phyloP scores from a whole-genome alignment of 1,140 invertebrate species.

The Drosophila kanapiae region DNA sequence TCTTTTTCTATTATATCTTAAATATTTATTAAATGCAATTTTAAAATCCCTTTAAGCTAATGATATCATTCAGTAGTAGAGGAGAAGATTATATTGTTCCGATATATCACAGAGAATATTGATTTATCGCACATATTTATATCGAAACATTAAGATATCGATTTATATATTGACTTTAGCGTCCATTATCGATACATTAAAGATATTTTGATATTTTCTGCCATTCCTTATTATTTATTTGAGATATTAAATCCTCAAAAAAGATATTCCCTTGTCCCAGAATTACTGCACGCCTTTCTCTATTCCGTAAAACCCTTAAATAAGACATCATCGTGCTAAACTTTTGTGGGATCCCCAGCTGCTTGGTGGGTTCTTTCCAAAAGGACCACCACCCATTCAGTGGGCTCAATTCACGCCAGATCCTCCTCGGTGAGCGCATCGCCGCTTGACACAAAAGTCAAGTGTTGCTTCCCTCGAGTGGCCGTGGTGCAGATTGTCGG shows the following conservation, averaged over 20 bases:
- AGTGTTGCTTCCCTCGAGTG: slow-evolving; percentile 77
- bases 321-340: slow-evolving; percentile 34
- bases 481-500: slow-evolving; percentile 55
- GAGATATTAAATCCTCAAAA: no score
- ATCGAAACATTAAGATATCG: no score
- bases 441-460: slow-evolving; percentile 78
- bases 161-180: no score
- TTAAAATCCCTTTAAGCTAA: no score
- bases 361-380: not conserved
- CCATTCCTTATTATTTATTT: no score
- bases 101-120: no score
- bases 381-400: slow-evolving; percentile 40
- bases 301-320: slow-evolving; percentile 14
- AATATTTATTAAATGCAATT: no score
- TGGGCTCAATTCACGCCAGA: slow-evolving; percentile 47
- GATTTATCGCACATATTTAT: no score
- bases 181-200: no score
- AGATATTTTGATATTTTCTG: no score
- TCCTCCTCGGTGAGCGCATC: slow-evolving; percentile 26
- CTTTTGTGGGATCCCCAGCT: slow-evolving; percentile 6
- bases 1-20: not conserved
- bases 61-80: no score
- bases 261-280: not conserved
- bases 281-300: not conserved
- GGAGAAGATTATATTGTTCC: no score